Conservation (phyloP, 2,797 vertebrate species). For the Austrolebias charrua region DNA sequence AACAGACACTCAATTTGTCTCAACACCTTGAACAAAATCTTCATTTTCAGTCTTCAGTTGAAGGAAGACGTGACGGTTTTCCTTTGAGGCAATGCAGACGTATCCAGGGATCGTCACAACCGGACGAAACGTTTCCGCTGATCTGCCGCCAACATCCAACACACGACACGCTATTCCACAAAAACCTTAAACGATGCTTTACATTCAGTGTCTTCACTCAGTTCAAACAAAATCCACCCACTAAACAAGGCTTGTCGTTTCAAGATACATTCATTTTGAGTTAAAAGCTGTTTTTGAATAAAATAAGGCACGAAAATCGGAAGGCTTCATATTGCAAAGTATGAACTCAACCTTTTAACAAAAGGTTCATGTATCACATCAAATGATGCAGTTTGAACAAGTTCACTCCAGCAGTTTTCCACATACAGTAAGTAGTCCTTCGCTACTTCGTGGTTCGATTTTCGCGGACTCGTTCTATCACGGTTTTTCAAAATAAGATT, state of each 20-base stretch:
- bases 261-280: slow-evolving; percentile 44
- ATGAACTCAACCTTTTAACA: no score
- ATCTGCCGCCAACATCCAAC: neutral
- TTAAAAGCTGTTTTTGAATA: slow-evolving; percentile 5
- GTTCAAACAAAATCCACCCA: slow-evolving; percentile 1
- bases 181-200: neutral
- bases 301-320: slow-evolving; percentile 35
- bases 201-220: slow-evolving; percentile 35
- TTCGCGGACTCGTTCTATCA: no score
- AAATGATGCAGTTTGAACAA: no score
- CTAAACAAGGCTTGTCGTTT: slow-evolving; percentile 41
- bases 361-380: no score
- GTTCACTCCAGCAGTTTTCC: no score
- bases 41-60: no score
- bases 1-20: no score
- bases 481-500: no score
- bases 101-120: slow-evolving; percentile 1
- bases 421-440: no score
- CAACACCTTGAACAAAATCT: neutral
- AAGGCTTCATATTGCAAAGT: no score
- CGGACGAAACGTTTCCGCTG: neutral
- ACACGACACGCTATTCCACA: neutral
- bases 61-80: neutral
- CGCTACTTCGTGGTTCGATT: no score
- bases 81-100: neutral